A percentile compares a stretch with the other conserved stretches of the same genome.
Evolutionary conservation across 2,888 invertebrate species (phyloP).

Genomic region (Cephonodes hylas): DNA sequence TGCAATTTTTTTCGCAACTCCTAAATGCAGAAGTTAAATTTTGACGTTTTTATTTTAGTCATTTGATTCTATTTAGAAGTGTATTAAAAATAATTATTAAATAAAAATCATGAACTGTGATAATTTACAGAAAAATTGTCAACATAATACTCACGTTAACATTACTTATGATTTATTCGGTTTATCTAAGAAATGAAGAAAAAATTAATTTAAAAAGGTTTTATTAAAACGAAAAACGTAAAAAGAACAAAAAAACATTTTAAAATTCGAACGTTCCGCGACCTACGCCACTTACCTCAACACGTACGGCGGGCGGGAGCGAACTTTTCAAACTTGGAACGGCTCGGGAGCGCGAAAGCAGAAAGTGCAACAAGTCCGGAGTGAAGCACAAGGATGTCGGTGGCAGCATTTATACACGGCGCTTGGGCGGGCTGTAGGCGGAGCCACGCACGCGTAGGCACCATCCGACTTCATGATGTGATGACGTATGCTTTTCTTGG

Average conservation of each 20-base stretch:
- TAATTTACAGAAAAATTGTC: too few relatives aligned
- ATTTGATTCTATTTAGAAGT: too few relatives aligned
- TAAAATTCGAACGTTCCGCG: neutral
- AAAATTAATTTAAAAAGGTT: neutral
- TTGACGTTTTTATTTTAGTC: too few relatives aligned
- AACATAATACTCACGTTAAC: too few relatives aligned
- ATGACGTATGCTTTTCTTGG: neutral
- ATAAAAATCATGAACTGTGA: too few relatives aligned
- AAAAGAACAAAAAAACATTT: neutral
- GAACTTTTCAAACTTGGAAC: conserved; percentile 43
- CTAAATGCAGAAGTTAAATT: too few relatives aligned
- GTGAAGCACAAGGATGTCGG: conserved; percentile 35
- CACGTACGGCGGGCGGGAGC: conserved; percentile 22
- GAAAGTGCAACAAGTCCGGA: conserved; percentile 58
- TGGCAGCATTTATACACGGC: conserved; percentile 61
- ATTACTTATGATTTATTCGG: too few relatives aligned
- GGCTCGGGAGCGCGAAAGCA: conserved; percentile 45
- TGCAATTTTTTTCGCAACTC: too few relatives aligned
- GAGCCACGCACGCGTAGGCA: conserved; percentile 68
- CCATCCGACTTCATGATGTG: conserved; percentile 5
- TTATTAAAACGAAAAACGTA: neutral
- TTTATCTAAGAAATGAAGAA: too few relatives aligned
- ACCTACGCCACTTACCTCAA: conserved; percentile 9
- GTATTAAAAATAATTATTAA: too few relatives aligned
- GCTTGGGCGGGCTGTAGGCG: conserved; percentile 66